Base-by-base conservation (phyloP, 2,888 invertebrate species). In the Epinotia nisella region DNA sequence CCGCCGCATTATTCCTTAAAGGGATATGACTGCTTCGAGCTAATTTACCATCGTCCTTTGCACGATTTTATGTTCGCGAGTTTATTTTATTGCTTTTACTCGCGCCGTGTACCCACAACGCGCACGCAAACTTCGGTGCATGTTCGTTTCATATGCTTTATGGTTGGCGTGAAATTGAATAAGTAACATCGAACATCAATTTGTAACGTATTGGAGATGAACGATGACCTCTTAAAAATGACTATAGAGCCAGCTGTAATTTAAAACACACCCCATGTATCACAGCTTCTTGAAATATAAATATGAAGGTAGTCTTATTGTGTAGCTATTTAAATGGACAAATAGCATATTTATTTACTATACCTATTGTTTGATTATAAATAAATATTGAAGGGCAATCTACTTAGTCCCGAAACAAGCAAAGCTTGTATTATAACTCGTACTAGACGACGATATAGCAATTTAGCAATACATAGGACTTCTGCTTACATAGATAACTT, bases 1-100 rank as follows among this genome's bases (percentile, higher is more conserved):
- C 90, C 86, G 84, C 85, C 87, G 90, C 83, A 90, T 92, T 92
- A 90, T 90, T 84, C 91, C 90, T 91, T 92, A 90, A 90, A 90
- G 87, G 90, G 91, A 90, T 90, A 90, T 88, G 90, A 90, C 86
- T 89, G 86, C 85, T 84, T 81, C 83, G 83, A 87, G 87, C 87
- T 91, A 90, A 91, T 91, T 90, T 90, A 89, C 89, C 88, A 87
- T 87, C 85, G 86, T 85, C 85, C 83, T 83, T 85, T 85, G 87
- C 87, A 87, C 88, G 88, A 87, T 87, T 90, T 90, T 87, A 88
- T 86, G 86, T 86, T 85, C 84, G 84, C 83, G 82, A 81, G 79
- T 90, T 90, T 87, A 87, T 90, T 89, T 89, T 88, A 88, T 89
- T 89, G 83, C 84, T 79, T 83, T 85, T 81, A 76, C 75, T 79